These are phyloP conservation scores for Drosophila pseudoananassae DNA, from an alignment of 1,140 invertebrate genomes.

Conservation along the genomic window DNA sequence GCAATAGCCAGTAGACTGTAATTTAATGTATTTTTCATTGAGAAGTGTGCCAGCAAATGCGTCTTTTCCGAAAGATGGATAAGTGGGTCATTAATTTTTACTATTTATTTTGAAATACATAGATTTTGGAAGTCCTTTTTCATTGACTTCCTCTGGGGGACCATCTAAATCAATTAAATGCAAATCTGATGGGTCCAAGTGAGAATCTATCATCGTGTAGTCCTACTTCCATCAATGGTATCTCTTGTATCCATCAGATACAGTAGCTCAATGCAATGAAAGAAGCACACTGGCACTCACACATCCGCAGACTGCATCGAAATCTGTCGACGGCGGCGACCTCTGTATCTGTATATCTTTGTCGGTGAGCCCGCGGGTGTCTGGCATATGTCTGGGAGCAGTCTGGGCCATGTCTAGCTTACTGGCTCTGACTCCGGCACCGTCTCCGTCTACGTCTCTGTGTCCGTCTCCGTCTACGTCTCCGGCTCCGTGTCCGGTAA, in stretches of 20 bases:
- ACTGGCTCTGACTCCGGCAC: slow-evolving; percentile 47
- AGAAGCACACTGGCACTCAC: slow-evolving; percentile 19
- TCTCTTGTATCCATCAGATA: slow-evolving; percentile 55
- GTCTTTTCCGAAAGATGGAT: slow-evolving; percentile 8
- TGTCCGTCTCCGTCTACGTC: slow-evolving; percentile 13
- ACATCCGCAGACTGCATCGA: slow-evolving; percentile 57
- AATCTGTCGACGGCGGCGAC: slow-evolving; percentile 53
- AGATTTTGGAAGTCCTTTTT: not conserved
- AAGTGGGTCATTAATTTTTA: not conserved
- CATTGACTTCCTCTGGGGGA: not conserved
- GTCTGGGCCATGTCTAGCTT: slow-evolving; percentile 83
- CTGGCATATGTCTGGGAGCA: slow-evolving; percentile 82
- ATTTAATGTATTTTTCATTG: slow-evolving; percentile 8
- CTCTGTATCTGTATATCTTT: slow-evolving; percentile 47
- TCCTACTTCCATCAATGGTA: slow-evolving; percentile 34
- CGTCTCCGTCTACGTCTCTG: slow-evolving; percentile 32
- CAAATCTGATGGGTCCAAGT: not conserved
- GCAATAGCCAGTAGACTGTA: slow-evolving; percentile 25
- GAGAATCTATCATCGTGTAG: not conserved
- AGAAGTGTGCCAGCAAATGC: slow-evolving; percentile 35
- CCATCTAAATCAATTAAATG: not conserved
- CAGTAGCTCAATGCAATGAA: slow-evolving; percentile 49
- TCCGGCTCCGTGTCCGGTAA: slow-evolving; percentile 70
- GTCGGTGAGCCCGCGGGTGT: slow-evolving; percentile 57
- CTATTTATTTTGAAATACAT: not conserved